phyloP scores from a whole-genome alignment of 1,140 invertebrate species.

The Drosophila eugracilis region DNA sequence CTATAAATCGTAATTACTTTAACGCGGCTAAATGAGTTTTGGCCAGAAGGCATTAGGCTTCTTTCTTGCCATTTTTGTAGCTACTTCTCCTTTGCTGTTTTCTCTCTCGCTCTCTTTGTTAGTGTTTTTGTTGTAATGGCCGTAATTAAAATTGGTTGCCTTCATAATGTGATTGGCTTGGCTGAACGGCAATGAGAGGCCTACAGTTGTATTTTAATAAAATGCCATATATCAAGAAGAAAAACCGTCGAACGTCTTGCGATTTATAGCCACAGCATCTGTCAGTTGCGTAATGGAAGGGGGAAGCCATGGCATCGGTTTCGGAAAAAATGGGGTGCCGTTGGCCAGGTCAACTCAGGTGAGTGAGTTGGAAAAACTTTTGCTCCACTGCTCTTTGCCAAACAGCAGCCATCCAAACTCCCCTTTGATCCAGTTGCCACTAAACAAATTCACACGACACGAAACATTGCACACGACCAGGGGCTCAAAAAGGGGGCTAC shows the following conservation, averaged over 20 bases:
- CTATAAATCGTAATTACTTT: conserved; percentile 83
- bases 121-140: conserved; percentile 60
- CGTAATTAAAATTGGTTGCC: conserved; percentile 80
- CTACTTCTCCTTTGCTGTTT: conserved; percentile 15
- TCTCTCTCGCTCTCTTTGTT: too few relatives aligned
- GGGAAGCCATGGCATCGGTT: neutral
- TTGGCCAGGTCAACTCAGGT: conserved; percentile 11
- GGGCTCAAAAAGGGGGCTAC: conserved; percentile 2
- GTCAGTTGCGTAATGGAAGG: neutral
- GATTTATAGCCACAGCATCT: conserved; percentile 50
- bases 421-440: conserved; percentile 44
- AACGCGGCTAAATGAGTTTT: conserved; percentile 80
- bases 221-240: conserved; percentile 64
- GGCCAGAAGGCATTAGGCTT: conserved; percentile 69
- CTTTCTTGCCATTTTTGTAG: conserved; percentile 47
- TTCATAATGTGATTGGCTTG: conserved; percentile 78
- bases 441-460: conserved; percentile 78
- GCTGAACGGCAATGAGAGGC: conserved; percentile 29
- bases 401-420: neutral
- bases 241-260: conserved; percentile 57
- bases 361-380: conserved; percentile 46
- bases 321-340: neutral
- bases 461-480: conserved; percentile 42
- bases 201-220: conserved; percentile 48
- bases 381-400: conserved; percentile 38